A percentile compares a stretch with the other conserved stretches of the same genome.
Conservation (phyloP, 2,888 invertebrate genomes). For the Watsonalla binaria region DNA sequence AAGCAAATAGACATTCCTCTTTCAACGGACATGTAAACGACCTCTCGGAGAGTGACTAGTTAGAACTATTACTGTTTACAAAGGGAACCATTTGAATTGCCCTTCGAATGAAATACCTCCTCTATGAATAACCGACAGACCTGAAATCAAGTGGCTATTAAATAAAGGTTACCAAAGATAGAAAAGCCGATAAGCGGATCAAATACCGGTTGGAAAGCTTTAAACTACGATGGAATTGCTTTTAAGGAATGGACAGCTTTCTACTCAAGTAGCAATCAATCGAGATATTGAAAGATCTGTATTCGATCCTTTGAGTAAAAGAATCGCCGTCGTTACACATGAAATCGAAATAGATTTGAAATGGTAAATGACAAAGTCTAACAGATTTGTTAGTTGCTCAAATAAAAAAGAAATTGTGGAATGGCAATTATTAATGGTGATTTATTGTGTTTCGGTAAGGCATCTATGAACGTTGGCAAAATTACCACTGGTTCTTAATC, state of each 20-base stretch:
- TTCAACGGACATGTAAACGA: background rate
- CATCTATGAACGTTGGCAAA: no score
- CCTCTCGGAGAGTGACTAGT: background rate
- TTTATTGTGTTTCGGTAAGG: no score
- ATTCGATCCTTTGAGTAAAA: background rate
- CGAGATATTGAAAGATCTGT: conserved; percentile 1
- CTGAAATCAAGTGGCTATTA: conserved; percentile 33
- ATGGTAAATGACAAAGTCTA: no score
- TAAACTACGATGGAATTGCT: conserved; percentile 7
- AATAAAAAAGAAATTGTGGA: no score
- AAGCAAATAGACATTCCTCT: background rate
- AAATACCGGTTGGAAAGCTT: conserved; percentile 8
- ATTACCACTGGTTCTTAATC: no score
- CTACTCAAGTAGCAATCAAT: conserved; percentile 8
- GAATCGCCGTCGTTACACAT: no score
- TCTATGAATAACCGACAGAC: conserved; percentile 29
- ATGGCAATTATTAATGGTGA: no score
- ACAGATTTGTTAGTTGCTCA: no score
- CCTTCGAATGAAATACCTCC: conserved; percentile 14
- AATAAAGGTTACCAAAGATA: conserved; percentile 34
- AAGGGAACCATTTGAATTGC: conserved; percentile 10
- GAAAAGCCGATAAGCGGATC: conserved; percentile 25
- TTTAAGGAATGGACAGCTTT: conserved; percentile 8
- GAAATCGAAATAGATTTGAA: no score
- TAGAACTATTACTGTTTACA: background rate